Base-by-base conservation (phyloP, 1,140 invertebrate species). In the Drosophila trapezifrons region DNA sequence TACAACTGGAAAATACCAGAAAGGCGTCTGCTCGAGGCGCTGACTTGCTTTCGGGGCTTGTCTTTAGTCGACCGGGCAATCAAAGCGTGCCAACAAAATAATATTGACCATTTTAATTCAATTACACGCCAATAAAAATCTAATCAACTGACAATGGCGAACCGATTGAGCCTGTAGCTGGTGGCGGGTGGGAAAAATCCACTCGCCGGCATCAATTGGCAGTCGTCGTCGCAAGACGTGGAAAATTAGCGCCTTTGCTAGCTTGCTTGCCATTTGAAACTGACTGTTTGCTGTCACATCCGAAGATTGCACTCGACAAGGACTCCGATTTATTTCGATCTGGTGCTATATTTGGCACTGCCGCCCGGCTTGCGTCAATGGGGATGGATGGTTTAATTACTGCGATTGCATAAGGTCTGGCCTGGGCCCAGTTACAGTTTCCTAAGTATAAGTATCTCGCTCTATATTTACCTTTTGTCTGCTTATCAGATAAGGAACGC, bases 1-100 rank as follows among this genome's bases (percentile, higher is more conserved):
- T 75, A 56, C 47, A 87, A 90, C 87, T 90, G 89, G 87, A 90
- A 90, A 89, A 85, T 84, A 91, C 89, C 70, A 81, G 89, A 90
- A 89, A 70, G 70, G 18, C 42, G 37, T 43, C 40, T 56, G 55
- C 52, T 45, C 18, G 43, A 55, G 67, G n/a, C 43, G 25, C 49
- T 46, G 67, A 78, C 47, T 64, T 75, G 57, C 52, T 76, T 65
- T 66, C 37, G 64, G 38, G 27, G 37, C 67, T 73, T 57, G 58
- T 70, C 59, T 62, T 75, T 65, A 40, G 75, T 15, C 69, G 56
- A 67, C 49, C 35, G 56, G 46, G 38, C 83, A 86, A 86, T 86
- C 83, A 87, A 86, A 85, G 70, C 63, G 82, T 70, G 83, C 43
- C 76, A 76, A 32, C 83, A 87, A 86, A 86, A 79, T 69, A 83